Base-by-base conservation (phyloP, 1,140 invertebrate species). In the Listronotus oregonensis region DNA sequence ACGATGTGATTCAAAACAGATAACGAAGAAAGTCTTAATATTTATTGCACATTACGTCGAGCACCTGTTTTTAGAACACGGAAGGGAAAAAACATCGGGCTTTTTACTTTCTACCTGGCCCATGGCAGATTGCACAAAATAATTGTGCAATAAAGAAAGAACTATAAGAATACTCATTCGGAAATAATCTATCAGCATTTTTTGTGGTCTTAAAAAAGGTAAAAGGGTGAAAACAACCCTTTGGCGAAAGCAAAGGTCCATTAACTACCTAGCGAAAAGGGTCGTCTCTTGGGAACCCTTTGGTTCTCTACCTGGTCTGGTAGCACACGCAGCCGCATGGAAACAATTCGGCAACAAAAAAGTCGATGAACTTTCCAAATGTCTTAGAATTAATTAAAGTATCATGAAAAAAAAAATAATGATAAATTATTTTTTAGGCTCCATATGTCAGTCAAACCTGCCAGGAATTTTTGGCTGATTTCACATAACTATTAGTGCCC, bases 161-260 rank as follows among this genome's bases (percentile, higher is more conserved):
- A 11, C 37, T 60, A 37, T 44, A 42, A 34, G 37, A 49, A 58
- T 40, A 56, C 44, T 56, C 55, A 58, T 51, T 58, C 55, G 46
- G 46, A 65, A 57, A 51, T 40, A 51, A 58, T 65, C 63, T 65
- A 56, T 56, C 62, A 56, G 46, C 50, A 58, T 64, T 64, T 64
- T 64, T 56, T 57, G 14, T 34, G 63, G 10, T 34, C 11, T 56
- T 27, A 65, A 65, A 58, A 51, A 56, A 51, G 52, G 21, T 14
- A 65, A 65, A 65, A 65, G 63, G 63, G 63, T 65, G 39, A 65
- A 65, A 65, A 65, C 63, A 65, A 65, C 63, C 63, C 54, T 65
- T 65, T 65, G 32, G 60, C 60, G 31, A 54, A 32, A 63, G 50
- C 51, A 54, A 37, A 63, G 60, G 27, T 50, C 50, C 31, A 63